Conservation (phyloP, 2,888 invertebrate species). For the Nymphalis c-album region DNA sequence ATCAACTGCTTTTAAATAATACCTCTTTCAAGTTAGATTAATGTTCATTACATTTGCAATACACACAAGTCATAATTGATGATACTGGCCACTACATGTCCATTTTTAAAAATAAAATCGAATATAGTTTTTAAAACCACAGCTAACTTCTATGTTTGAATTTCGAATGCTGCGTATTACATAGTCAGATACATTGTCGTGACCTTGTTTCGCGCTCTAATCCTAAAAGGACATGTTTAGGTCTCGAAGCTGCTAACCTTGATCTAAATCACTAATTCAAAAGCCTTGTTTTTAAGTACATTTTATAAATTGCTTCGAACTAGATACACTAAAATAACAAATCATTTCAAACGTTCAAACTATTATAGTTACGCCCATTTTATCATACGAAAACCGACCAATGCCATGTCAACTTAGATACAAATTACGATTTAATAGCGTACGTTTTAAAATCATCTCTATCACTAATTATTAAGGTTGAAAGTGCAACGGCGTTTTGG, state of each 20-base stretch:
- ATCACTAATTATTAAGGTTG: conserved; percentile 35
- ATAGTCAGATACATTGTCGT: conserved; percentile 27
- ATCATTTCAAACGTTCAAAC: conserved; percentile 60
- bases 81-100: not conserved
- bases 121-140: not conserved
- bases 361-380: conserved; percentile 72
- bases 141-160: not conserved
- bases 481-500: conserved; percentile 28
- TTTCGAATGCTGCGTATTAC: conserved; percentile 11
- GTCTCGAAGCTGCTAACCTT: conserved; percentile 37
- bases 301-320: conserved; percentile 29
- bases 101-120: not conserved
- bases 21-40: not conserved
- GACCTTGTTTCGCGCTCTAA: conserved; percentile 32
- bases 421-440: conserved; percentile 46
- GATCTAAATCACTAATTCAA: conserved; percentile 39
- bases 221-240: conserved; percentile 34
- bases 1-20: conserved; percentile 1
- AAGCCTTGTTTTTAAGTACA: conserved; percentile 32
- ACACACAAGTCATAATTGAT: not conserved
- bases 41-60: not conserved
- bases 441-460: conserved; percentile 34
- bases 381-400: conserved; percentile 75
- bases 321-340: conserved; percentile 38
- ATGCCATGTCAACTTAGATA: conserved; percentile 67